phyloP scores from a whole-genome alignment of 2,797 vertebrate species.

The Brachyrhaphis roseni region DNA sequence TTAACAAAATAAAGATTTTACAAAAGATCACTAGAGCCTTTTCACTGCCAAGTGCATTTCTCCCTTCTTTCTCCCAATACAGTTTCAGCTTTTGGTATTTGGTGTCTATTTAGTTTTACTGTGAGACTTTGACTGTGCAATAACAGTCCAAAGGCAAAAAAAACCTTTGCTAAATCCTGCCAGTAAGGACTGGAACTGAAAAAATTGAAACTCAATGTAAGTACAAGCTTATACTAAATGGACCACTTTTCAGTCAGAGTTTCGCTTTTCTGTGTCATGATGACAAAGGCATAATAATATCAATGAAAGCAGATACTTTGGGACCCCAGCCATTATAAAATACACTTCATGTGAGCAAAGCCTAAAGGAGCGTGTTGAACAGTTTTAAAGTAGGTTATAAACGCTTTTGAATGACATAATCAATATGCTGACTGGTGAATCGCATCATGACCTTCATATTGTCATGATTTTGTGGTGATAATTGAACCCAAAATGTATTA shows the following conservation, averaged over 20 bases:
- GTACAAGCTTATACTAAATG: neutral
- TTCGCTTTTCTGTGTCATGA: neutral
- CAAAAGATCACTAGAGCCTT: too few relatives aligned
- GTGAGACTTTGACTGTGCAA: neutral
- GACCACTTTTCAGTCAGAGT: neutral
- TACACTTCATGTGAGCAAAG: neutral
- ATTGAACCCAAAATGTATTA: too few relatives aligned
- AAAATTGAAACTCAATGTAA: neutral
- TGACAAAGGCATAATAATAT: neutral
- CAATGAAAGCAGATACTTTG: neutral
- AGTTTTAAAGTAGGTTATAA: neutral
- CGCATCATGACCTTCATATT: neutral
- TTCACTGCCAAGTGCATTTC: too few relatives aligned
- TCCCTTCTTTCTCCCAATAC: neutral
- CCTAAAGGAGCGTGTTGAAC: neutral
- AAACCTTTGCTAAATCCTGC: too few relatives aligned
- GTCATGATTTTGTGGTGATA: neutral
- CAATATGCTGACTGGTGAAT: neutral
- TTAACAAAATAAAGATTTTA: neutral
- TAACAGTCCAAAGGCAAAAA: too few relatives aligned
- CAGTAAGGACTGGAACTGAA: too few relatives aligned
- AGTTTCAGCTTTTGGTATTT: neutral
- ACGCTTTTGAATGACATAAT: neutral
- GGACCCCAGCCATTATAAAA: neutral
- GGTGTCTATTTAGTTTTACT: neutral